Percentiles rank a stretch among this genome's conserved stretches.
Conservation (phyloP, 2,113 vertebrate genomes). For the Acinonyx jubatus region DNA sequence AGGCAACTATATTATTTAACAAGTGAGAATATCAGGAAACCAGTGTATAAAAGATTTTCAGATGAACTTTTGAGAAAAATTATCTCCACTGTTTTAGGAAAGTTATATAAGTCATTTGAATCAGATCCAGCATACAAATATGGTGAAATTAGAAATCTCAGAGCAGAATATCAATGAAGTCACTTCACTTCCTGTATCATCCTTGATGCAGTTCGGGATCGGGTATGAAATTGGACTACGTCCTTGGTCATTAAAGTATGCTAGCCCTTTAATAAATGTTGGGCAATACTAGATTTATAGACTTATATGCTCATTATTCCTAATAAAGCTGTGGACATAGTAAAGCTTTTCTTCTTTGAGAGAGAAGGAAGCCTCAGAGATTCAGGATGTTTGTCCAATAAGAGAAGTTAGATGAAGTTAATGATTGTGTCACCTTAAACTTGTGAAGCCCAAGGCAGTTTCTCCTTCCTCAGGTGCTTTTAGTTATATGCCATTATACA, state of each 20-base stretch:
- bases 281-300: neutral
- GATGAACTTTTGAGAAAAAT: constrained; percentile 72
- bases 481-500: neutral
- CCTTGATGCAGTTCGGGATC: neutral
- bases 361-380: neutral
- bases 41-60: constrained; percentile 50
- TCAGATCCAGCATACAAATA: neutral
- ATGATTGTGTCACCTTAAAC: neutral
- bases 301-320: neutral
- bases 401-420: neutral
- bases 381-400: neutral
- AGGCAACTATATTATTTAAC: constrained; percentile 79
- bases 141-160: constrained; percentile 36
- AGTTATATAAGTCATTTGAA: constrained; percentile 76
- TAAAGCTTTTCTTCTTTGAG: neutral
- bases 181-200: constrained; percentile 30
- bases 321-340: neutral
- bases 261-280: neutral
- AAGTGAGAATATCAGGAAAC: constrained; percentile 74
- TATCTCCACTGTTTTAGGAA: constrained; percentile 77
- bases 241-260: constrained; percentile 45
- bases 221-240: neutral
- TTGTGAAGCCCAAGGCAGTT: neutral
- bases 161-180: constrained; percentile 38
- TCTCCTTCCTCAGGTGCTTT: neutral